Conservation (phyloP, 2,797 vertebrate species). For the Botia kubotai region DNA sequence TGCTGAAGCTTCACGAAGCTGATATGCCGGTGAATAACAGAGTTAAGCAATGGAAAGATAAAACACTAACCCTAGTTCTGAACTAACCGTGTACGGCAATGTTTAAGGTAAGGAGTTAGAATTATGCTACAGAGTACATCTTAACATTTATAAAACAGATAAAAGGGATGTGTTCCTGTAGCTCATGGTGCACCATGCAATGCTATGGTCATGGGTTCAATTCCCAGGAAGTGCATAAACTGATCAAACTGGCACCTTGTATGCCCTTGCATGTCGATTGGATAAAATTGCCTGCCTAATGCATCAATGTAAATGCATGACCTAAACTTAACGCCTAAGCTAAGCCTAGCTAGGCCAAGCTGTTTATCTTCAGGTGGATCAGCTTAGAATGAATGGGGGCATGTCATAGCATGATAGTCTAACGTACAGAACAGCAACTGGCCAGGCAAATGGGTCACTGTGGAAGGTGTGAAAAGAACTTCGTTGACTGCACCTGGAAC, state of each 20-base stretch:
- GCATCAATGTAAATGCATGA: background rate
- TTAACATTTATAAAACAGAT: too few relatives aligned
- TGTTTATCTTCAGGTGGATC: background rate
- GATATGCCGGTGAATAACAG: background rate
- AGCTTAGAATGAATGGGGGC: background rate
- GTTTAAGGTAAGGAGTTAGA: background rate
- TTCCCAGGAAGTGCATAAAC: too few relatives aligned
- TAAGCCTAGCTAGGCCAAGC: background rate
- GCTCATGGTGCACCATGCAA: too few relatives aligned
- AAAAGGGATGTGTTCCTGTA: too few relatives aligned
- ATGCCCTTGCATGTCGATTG: background rate
- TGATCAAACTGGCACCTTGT: too few relatives aligned
- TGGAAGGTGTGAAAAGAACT: slow-evolving; percentile 15
- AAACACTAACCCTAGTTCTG: background rate
- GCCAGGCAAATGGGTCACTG: background rate
- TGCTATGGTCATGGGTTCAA: too few relatives aligned
- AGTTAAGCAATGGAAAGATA: background rate
- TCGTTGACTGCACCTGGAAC: slow-evolving; percentile 58
- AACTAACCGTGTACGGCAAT: background rate
- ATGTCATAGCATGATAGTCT: background rate
- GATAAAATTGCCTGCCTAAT: background rate
- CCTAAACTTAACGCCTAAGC: background rate
- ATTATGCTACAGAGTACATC: background rate
- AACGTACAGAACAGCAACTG: background rate
- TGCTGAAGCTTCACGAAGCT: background rate